Evolutionary conservation across 2,888 invertebrate species (phyloP).

Genomic region (Idaea straminata): DNA sequence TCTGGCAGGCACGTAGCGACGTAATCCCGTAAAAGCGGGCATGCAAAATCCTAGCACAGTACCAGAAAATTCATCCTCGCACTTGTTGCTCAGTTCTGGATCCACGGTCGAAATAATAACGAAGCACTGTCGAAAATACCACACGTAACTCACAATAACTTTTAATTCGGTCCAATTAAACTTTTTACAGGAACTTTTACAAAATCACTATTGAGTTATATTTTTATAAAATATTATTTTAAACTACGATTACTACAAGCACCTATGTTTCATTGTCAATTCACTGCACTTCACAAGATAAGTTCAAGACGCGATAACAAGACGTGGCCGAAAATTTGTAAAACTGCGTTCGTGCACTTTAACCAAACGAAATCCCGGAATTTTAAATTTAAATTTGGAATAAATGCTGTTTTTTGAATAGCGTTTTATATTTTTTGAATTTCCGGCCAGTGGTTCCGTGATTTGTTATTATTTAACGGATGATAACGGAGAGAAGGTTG

Average conservation of each 20-base stretch:
- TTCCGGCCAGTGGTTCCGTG: conserved; percentile 27
- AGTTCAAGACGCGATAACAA: conserved; percentile 27
- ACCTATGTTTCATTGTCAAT: conserved; percentile 55
- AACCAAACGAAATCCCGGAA: conserved; percentile 24
- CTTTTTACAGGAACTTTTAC: conserved; percentile 47
- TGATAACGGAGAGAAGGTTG: conserved; percentile 63
- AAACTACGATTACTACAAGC: conserved; percentile 44
- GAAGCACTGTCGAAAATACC: conserved; percentile 31
- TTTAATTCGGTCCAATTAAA: conserved; percentile 32
- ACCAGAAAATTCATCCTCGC: conserved; percentile 74
- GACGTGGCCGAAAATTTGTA: conserved; percentile 27
- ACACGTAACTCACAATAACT: conserved; percentile 33
- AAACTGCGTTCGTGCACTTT: conserved; percentile 4
- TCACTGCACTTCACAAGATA: conserved; percentile 62
- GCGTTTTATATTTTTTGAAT: conserved; percentile 29
- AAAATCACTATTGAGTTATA: conserved; percentile 27
- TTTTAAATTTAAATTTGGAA: conserved; percentile 16
- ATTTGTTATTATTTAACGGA: conserved; percentile 47
- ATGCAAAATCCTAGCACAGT: conserved; percentile 75
- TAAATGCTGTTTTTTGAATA: conserved; percentile 19
- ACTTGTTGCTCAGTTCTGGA: conserved; percentile 66
- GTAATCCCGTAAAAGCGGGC: conserved; percentile 66
- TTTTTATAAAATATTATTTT: conserved; percentile 24
- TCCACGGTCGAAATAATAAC: conserved; percentile 43
- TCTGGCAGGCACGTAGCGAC: conserved; percentile 37